Base-by-base conservation (phyloP, 2,797 vertebrate genomes). In the Loriculus beryllinus region DNA sequence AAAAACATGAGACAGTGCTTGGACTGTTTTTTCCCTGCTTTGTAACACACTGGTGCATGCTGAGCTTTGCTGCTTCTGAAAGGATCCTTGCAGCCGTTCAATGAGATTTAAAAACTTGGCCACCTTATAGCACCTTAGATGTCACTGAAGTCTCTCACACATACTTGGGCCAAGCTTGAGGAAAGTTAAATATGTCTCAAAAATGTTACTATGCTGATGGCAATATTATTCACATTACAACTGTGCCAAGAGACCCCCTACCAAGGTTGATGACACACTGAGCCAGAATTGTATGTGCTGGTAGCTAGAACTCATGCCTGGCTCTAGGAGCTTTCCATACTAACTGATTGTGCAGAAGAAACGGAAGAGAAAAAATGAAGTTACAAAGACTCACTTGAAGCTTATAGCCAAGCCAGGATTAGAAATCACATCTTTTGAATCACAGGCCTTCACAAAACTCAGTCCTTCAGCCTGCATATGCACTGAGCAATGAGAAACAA, bases 21-120 rank as follows among this genome's bases (percentile, higher is more conserved):
- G 54, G 29, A 29, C 43, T 68, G 29, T 12, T 92, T 91, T 69
- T 8, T 7, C 26, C 43, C n/a, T 79, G 57, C 62, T 88, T 91
- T 62, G 72, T 45, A 60, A 28, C 14, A 39, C 6, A 10, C 28
- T 62, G 76, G 21, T 6, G 5, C 39, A 56, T 2, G 6, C 71
- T 68, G 64, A 90, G 68, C 29, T 90, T 85, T 77, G 82, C 82
- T 84, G 52, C 81, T 88, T 86, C 86, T 82, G 88, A 93, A 96
- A 94, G 40, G 29, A 90, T 14, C 86, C 71, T 88, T 64, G 57
- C 51, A 95, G 78, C 40, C 39, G 60, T 77, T 85, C 48, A 52
- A 6, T n/a, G 60, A 90, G 67, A 25, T 76, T 79, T 15, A 12
- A 72, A 80, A 8, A 60, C 78, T 77, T 56, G 14, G 10, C n/a